Conservation (phyloP, 2,888 invertebrate genomes). For the Agrotis segetum region DNA sequence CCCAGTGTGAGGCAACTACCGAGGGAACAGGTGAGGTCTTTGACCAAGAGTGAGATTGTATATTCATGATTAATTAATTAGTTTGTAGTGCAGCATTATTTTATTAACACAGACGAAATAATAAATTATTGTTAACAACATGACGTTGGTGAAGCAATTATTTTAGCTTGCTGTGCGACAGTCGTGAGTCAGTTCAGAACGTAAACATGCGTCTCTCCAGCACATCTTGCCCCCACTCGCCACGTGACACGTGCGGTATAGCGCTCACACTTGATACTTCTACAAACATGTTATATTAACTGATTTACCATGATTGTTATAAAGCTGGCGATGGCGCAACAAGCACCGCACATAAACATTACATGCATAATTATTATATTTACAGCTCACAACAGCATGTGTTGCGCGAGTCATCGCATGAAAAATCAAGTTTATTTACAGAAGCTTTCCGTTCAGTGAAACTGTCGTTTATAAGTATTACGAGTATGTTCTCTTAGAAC, state of each 20-base stretch:
- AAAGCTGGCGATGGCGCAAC: conserved; percentile 4
- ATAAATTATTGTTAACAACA: conserved; percentile 10
- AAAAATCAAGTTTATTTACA: conserved; percentile 48
- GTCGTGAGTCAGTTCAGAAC: conserved; percentile 14
- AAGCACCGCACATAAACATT: conserved; percentile 15
- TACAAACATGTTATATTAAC: conserved; percentile 21
- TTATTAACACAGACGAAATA: not conserved
- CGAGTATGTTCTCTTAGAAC: not conserved
- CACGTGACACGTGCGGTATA: conserved; percentile 9
- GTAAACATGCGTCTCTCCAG: conserved; percentile 32
- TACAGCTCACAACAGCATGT: conserved; percentile 27
- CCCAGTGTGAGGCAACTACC: too few species aligned
- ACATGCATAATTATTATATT: conserved; percentile 30
- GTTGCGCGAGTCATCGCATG: conserved; percentile 47
- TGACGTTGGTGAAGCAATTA: conserved; percentile 14
- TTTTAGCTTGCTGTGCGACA: conserved; percentile 26
- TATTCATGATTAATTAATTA: conserved; percentile 1
- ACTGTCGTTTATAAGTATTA: conserved; percentile 17
- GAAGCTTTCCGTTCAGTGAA: conserved; percentile 22
- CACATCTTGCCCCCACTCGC: conserved; percentile 29
- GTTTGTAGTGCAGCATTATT: not conserved
- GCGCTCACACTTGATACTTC: conserved; percentile 29
- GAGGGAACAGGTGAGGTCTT: too few species aligned
- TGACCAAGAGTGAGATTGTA: too few species aligned
- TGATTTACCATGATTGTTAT: conserved; percentile 22